Evolutionary conservation across 2,888 invertebrate genomes (phyloP), one percentile per base, ranked within the genome.

Genomic region (Matsumyia berberina): DNA sequence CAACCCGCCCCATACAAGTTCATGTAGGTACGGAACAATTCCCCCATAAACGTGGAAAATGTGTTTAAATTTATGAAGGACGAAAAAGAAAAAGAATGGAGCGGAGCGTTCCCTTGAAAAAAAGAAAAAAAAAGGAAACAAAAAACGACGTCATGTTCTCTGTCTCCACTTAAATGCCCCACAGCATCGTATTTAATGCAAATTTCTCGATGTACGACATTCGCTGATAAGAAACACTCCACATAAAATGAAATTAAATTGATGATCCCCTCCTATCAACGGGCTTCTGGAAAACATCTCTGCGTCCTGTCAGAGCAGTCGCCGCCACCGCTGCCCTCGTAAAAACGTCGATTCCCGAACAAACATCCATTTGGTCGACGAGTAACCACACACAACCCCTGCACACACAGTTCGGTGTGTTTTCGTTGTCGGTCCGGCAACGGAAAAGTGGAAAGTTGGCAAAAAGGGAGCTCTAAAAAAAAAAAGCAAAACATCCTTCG

Each of bases 211-310:
- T 70, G 60, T 67, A 67, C 66, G 57, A 51, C 49, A 49, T 42
- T 44, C 57, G 57, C 44, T 15, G 74, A 58, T 76, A 76, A 67
- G 49, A 67, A 76, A 51, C 60, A 35, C 67, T 53, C 42, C 11
- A 51, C 67, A 67, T 69, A 60, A 77, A 67, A 60, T 39, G 39
- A 67, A 69, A 77, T 60, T 44, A 44, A 77, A 67, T 77, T 77
- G 69, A 69, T 60, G 77, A 58, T 60, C 44, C 35, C 31, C 31
- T n/a, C 39, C 60, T 67, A 57, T 53, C 60, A 39, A 35, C 49
- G 51, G 17, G 17, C 19, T 57, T 19, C 24, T 33, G 11, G 33
- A 42, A 57, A 66, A 57, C 57, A 76, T 31, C 66, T 76, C 17
- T 29, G 15, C 24, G 62, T 46, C 60, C 60, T 60, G 62, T 76